phyloP scores from a whole-genome alignment of 1,140 invertebrate genomes.

The Antheraea mylitta region DNA sequence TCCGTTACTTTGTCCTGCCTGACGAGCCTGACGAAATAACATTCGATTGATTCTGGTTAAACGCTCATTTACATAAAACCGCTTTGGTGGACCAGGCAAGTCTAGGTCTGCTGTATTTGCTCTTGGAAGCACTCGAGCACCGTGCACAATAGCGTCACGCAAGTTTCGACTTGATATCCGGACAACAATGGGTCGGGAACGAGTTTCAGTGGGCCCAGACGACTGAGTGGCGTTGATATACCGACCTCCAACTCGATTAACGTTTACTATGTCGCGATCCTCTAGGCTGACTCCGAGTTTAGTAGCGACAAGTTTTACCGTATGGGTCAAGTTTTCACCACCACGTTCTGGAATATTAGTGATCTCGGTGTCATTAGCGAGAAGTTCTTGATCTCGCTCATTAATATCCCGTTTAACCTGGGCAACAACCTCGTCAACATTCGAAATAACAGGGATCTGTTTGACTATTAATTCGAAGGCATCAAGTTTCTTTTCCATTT shows the following conservation, averaged over 20 bases:
- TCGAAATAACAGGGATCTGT: background rate
- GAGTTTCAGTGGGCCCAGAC: background rate
- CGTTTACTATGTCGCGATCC: slow-evolving; percentile 18
- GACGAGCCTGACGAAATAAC: no score
- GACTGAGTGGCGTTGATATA: background rate
- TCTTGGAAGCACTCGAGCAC: no score
- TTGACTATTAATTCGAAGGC: background rate
- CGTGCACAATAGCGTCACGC: no score
- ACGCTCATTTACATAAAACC: no score
- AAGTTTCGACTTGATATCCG: no score
- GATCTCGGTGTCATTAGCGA: no score
- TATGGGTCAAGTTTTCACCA: slow-evolving; percentile 8
- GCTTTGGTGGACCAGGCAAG: no score
- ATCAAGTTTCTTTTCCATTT: background rate
- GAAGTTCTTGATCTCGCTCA: no score
- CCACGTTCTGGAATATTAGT: no score
- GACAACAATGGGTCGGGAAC: slow-evolving; percentile 13
- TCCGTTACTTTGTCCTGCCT: no score
- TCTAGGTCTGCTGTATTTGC: no score
- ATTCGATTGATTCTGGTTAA: no score
- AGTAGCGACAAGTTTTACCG: background rate
- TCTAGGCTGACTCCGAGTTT: slow-evolving; percentile 17
- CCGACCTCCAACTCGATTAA: background rate
- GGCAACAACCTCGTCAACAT: background rate
- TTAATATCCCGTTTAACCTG: slow-evolving; percentile 9